Evolutionary conservation across 2,113 vertebrate genomes (phyloP).

Genomic region (Sturnus vulgaris): DNA sequence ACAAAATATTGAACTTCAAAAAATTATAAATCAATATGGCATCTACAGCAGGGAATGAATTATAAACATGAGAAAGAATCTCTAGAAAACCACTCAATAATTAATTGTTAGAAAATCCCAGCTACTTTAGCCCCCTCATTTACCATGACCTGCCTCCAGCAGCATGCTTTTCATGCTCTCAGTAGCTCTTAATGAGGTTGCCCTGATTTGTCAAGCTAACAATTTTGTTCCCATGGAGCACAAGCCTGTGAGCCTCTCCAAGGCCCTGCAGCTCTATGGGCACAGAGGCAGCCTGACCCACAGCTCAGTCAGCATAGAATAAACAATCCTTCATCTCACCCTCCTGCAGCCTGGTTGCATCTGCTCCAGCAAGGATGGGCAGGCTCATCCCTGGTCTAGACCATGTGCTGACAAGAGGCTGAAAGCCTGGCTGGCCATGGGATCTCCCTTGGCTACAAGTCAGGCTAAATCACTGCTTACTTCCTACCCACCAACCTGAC

Average conservation of each 20-base stretch:
- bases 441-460: not conserved
- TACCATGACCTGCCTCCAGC: constrained; percentile 7
- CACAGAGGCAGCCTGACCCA: not conserved
- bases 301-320: not conserved
- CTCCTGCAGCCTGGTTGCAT: not conserved
- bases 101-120: constrained; percentile 11
- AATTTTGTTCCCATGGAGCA: not conserved
- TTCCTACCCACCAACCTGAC: not conserved
- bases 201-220: not conserved
- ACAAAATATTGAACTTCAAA: constrained; percentile 7
- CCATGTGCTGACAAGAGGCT: not conserved
- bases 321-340: not conserved
- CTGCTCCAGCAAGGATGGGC: not conserved
- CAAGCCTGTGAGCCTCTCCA: not conserved
- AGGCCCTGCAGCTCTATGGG: not conserved
- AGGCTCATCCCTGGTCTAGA: not conserved
- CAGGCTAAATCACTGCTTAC: not conserved
- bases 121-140: constrained; percentile 9
- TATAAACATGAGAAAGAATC: not conserved
- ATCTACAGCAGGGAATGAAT: not conserved
- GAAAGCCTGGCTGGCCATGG: not conserved
- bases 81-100: constrained; percentile 25
- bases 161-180: not conserved
- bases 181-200: not conserved
- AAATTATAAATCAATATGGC: constrained; percentile 23